Evolutionary conservation across 2,113 vertebrate genomes (phyloP).

Genomic region (Atrichornis clamosus): DNA sequence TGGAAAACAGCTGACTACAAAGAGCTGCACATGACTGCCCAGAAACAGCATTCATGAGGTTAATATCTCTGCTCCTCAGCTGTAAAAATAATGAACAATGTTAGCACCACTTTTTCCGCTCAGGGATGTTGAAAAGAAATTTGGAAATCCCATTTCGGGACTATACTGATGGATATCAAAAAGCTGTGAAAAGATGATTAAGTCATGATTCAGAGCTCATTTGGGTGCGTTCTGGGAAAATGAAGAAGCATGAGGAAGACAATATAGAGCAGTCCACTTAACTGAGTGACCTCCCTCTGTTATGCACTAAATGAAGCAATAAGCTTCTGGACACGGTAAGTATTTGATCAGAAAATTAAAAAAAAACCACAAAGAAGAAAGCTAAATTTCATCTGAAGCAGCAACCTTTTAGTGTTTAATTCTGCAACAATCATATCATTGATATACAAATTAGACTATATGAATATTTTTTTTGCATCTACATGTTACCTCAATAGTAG

Average conservation of each 20-base stretch:
- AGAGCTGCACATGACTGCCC: background rate
- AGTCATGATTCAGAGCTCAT: background rate
- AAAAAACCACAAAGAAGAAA: background rate
- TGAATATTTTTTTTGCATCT: background rate
- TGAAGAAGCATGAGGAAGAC: background rate
- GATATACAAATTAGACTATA: background rate
- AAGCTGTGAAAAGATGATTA: background rate
- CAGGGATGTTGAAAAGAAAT: background rate
- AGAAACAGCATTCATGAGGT: background rate
- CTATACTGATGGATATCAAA: background rate
- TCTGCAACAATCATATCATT: background rate
- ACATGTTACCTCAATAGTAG: background rate
- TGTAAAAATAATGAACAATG: background rate
- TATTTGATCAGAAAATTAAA: background rate
- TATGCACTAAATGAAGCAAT: background rate
- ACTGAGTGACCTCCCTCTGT: background rate
- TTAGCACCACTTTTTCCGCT: background rate
- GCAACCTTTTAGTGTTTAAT: background rate
- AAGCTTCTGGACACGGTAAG: background rate
- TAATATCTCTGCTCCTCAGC: background rate
- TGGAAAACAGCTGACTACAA: background rate
- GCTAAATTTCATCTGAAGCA: background rate
- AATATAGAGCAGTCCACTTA: background rate
- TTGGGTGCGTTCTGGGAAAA: background rate
- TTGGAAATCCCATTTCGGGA: background rate